These are phyloP conservation scores for Heliconius eleuchia DNA, from an alignment of 1,140 invertebrate species.

Conservation along the genomic window DNA sequence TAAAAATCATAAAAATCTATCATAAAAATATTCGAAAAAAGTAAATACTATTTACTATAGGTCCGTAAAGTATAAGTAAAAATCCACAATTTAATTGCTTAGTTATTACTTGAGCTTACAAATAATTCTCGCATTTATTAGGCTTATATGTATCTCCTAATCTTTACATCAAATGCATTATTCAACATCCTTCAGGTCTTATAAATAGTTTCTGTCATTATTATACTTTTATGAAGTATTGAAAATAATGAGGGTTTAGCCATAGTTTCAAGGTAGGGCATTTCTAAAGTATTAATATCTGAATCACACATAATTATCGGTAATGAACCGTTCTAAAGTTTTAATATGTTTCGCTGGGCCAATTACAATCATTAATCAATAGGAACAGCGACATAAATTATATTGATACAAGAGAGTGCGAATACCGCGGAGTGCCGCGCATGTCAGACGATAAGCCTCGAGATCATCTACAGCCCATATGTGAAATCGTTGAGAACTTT, in stretches of 20 bases:
- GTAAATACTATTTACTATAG: background rate
- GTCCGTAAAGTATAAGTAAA: background rate
- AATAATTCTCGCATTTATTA: background rate
- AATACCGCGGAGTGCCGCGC: slow-evolving; percentile 63
- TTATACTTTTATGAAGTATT: slow-evolving; percentile 29
- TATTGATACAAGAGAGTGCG: slow-evolving; percentile 65
- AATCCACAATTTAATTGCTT: background rate
- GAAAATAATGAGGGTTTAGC: slow-evolving; percentile 19
- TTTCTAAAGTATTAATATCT: slow-evolving; percentile 33
- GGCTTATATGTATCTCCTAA: slow-evolving; percentile 11
- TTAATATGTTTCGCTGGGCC: slow-evolving; percentile 44
- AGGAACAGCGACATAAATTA: slow-evolving; percentile 72
- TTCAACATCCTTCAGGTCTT: slow-evolving; percentile 18
- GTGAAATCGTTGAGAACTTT: slow-evolving; percentile 77
- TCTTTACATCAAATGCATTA: slow-evolving; percentile 23
- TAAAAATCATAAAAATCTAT: background rate
- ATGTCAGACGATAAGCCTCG: slow-evolving; percentile 71
- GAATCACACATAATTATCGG: slow-evolving; percentile 46
- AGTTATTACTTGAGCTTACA: background rate
- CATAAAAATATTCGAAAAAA: background rate
- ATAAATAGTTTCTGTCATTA: slow-evolving; percentile 17
- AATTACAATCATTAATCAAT: slow-evolving; percentile 73
- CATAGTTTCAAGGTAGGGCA: slow-evolving; percentile 26
- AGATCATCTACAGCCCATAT: slow-evolving; percentile 75
- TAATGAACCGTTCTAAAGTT: slow-evolving; percentile 44